Percentiles rank a stretch among this genome's conserved stretches.
Evolutionary conservation across 2,797 vertebrate species (phyloP).

Genomic region (Nyctibius grandis): DNA sequence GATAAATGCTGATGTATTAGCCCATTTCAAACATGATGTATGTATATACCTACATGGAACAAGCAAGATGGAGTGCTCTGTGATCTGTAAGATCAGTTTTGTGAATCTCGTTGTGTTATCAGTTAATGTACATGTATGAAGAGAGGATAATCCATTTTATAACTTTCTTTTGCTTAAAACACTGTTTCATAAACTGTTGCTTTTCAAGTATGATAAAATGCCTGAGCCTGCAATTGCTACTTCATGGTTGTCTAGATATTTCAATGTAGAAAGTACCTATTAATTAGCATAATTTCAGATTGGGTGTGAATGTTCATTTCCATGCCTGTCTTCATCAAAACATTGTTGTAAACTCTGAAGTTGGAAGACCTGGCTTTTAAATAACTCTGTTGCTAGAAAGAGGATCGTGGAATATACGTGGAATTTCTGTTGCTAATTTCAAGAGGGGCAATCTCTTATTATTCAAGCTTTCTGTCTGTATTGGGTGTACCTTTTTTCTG

Average conservation of each 20-base stretch:
- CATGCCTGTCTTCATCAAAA: not conserved
- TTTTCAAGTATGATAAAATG: not conserved
- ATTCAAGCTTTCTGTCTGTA: not conserved
- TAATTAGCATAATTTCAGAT: not conserved
- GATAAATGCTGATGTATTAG: not conserved
- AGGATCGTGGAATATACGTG: accelerated
- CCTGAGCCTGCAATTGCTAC: not conserved
- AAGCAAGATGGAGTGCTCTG: not conserved
- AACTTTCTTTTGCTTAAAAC: not conserved
- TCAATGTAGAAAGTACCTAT: not conserved
- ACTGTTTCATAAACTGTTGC: not conserved
- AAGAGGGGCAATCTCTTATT: not conserved
- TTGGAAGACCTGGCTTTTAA: not conserved
- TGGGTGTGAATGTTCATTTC: not conserved
- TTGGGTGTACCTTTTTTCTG: not conserved
- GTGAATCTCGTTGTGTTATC: not conserved
- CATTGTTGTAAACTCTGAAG: not conserved
- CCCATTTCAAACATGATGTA: not conserved
- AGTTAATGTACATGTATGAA: not conserved
- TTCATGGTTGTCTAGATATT: not conserved
- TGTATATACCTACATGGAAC: not conserved
- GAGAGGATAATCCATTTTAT: not conserved
- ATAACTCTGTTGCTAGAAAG: not conserved
- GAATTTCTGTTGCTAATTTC: not conserved
- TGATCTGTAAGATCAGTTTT: not conserved